Evolutionary conservation across 2,113 vertebrate genomes (phyloP).

Genomic region (Muscicapa adusta): DNA sequence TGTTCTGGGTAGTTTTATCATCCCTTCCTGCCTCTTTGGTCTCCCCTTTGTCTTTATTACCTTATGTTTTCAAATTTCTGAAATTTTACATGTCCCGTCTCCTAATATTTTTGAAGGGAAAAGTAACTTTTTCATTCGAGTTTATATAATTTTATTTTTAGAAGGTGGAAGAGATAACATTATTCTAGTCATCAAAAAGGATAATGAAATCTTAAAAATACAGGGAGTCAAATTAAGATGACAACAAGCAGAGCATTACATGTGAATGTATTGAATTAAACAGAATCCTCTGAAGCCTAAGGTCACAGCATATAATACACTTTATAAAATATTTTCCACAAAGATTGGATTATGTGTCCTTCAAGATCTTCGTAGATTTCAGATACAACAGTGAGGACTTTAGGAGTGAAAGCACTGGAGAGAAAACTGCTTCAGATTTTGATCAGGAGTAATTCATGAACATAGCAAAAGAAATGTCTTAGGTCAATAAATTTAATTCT

Average conservation of each 20-base stretch:
- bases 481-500: background rate
- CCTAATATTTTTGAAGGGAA: background rate
- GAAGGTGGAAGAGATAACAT: background rate
- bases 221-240: background rate
- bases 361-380: background rate
- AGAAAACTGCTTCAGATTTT: background rate
- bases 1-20: background rate
- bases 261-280: background rate
- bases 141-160: background rate
- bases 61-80: background rate
- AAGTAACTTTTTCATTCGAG: background rate
- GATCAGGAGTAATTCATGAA: background rate
- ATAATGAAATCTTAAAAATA: background rate
- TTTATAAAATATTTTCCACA: background rate
- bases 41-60: background rate
- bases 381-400: background rate
- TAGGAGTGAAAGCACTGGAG: background rate
- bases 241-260: background rate
- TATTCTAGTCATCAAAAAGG: background rate
- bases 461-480: background rate
- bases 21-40: background rate
- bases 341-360: background rate
- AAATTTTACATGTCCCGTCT: background rate
- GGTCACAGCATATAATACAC: background rate
- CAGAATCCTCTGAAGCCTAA: background rate